Percentiles rank a stretch among this genome's conserved stretches.
Evolutionary conservation across 2,113 vertebrate genomes (phyloP).

Genomic region (Anoplopoma fimbria): DNA sequence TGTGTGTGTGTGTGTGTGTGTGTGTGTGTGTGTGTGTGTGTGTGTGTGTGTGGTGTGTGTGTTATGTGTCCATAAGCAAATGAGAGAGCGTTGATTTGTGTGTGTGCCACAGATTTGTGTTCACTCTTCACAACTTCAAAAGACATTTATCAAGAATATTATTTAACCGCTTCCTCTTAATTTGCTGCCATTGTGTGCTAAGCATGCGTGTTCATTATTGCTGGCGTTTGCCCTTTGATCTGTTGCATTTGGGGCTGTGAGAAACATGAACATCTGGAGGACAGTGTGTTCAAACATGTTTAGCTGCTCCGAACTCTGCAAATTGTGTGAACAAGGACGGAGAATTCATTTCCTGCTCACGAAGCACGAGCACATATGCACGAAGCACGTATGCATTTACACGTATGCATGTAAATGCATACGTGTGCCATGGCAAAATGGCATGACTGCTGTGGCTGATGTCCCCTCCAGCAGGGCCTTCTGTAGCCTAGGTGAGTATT

Average conservation of each 20-base stretch:
- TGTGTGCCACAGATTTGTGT: conserved; percentile 60
- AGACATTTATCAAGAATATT: conserved; percentile 13
- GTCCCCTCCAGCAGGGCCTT: conserved; percentile 55
- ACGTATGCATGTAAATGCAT: conserved; percentile 45
- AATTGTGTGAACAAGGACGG: conserved; percentile 4
- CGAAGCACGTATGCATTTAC: too few species aligned
- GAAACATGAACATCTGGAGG: conserved; percentile 30
- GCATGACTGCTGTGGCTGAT: conserved; percentile 15
- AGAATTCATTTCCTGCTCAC: background rate
- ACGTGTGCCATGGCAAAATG: conserved; percentile 19
- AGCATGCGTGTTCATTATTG: background rate
- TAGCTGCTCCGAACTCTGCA: background rate
- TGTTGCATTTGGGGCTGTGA: conserved; percentile 23
- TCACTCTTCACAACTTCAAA: conserved; percentile 19
- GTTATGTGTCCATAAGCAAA: conserved; percentile 1
- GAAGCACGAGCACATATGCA: background rate
- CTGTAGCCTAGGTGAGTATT: conserved; percentile 57
- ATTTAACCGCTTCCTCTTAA: conserved; percentile 40
- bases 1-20: conserved; percentile 23
- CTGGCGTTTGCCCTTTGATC: conserved; percentile 4
- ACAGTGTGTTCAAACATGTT: conserved; percentile 28
- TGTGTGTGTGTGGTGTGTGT: conserved; percentile 29
- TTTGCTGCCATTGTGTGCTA: conserved; percentile 28
- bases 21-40: conserved; percentile 29
- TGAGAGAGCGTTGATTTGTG: background rate